Percentiles rank a stretch among this genome's conserved stretches.
phyloP scores from a whole-genome alignment of 2,797 vertebrate species.

The Valencia hispanica region DNA sequence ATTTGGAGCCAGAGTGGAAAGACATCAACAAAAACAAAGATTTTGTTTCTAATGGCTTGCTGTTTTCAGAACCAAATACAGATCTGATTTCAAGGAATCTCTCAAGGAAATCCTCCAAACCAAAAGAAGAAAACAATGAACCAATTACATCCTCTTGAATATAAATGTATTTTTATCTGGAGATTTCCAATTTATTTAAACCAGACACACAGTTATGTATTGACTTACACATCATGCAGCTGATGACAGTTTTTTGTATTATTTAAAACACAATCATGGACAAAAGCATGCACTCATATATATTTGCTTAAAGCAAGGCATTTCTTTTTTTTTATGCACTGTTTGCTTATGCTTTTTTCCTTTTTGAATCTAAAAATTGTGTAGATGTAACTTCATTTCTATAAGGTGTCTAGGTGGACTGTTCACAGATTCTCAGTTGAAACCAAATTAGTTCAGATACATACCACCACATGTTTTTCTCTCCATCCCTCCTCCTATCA shows the following conservation, averaged over 20 bases:
- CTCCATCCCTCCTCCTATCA: conserved; percentile 54
- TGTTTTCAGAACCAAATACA: background rate
- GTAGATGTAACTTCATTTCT: background rate
- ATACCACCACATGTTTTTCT: conserved; percentile 31
- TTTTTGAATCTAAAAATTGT: background rate
- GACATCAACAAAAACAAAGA: background rate
- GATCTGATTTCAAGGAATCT: conserved; percentile 2
- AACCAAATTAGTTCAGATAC: conserved; percentile 27
- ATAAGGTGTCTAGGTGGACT: background rate
- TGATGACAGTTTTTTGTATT: conserved; percentile 4
- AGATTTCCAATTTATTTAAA: conserved; percentile 9
- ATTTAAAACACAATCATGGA: background rate
- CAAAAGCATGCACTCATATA: background rate
- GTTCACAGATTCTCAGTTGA: background rate
- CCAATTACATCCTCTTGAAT: background rate
- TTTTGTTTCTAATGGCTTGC: background rate
- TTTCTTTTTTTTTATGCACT: background rate
- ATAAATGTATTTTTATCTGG: background rate
- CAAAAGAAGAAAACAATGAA: background rate
- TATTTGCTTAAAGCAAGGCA: background rate
- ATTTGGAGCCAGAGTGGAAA: background rate
- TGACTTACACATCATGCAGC: background rate
- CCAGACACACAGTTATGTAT: background rate
- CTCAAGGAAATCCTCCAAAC: conserved; percentile 26
- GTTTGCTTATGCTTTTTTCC: background rate